Evolutionary conservation across 1,140 invertebrate genomes (phyloP), one percentile per base, ranked within the genome.

Genomic region (Batillaria attramentaria): DNA sequence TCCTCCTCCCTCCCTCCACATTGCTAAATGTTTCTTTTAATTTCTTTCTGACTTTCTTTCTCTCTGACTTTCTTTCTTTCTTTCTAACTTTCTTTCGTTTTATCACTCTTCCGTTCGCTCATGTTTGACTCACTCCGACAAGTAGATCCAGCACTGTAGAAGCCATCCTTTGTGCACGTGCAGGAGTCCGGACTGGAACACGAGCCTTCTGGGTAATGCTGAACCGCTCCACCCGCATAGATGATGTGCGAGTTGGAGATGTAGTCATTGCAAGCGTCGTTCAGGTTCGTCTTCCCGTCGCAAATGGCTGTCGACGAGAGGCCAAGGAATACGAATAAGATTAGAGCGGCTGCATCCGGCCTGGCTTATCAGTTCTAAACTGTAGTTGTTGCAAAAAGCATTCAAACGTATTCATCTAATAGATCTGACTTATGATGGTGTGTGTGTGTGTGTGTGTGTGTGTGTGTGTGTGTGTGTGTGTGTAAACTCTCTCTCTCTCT

Each of bases 171-270:
- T 20, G 41, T 20, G 33, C 72, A 73, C 18, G 10, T 54, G 50
- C 72, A 73, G 33, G 0, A 8, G 20, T 73, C 37, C 33, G 39
- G 24, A 8, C 20, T 18, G 37, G 33, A 24, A 33, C 72, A 73
- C 18, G 18, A 20, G 31, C 72, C 72, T 20, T 54, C 41, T 24
- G 28, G 28, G 43, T n/a, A n/a, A 33, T 46, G 24, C 24, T 73
- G 16, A 54, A 6, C 16, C 43, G 41, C 33, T 37, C 43, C 43
- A 42, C 35, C 31, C 13, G 18, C 18, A 4, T 50, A 39, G 16
- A n/a, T 54, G 33, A 73, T 39, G 43, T 73, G 72, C 18, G 72
- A 73, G 43, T 73, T 54, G 43, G 72, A 33, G 50, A 73, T 50
- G 33, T 73, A 39, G 18, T 24, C 33, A 33, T 73, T 46, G 33